Base-by-base conservation (phyloP, 1,140 invertebrate species). In the Cecropterus lyciades region DNA sequence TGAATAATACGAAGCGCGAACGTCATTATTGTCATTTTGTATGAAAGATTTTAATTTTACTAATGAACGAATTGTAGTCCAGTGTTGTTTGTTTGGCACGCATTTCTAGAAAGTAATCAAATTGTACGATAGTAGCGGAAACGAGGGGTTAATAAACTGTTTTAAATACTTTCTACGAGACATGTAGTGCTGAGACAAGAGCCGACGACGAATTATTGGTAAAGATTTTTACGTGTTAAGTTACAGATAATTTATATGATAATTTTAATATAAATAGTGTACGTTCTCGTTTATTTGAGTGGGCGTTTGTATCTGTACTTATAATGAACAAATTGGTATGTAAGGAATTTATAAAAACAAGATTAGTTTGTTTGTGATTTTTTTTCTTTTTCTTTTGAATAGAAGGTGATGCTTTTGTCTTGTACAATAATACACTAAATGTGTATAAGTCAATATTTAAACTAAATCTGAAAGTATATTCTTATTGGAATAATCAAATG, bases 41-140 rank as follows among this genome's bases (percentile, higher is more conserved):
- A 3, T 24, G n/a, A n/a, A n/a, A n/a, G 9, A 8, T 33, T 33
- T 40, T n/a, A 13, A 40, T 40, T 40, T 40, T 40, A 9, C 11
- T 43, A 43, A 43, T 14, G 1, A 43, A 14, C 13, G 40, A 43
- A 43, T 43, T 14, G 40, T 6, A 11, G 9, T 43, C 4, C 4
- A 14, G 10, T 43, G 40, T 14, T 11, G 33, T 43, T 43, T 43
- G 40, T 43, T 43, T 43, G 10, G 30, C 51, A 53, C 27, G 51
- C 51, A 53, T 53, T 37, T 53, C 51, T 53, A 53, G 51, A 53
- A 53, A 53, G 51, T 53, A 37, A 53, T 53, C 13, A 53, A 37
- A 37, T 53, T 11, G 51, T 13, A 33, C 49, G 49, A 30, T 52
- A 33, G 27, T 53, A 37, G 30, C 51, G 27, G 51, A 53, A 53